phyloP scores from a whole-genome alignment of 2,113 vertebrate species.

The Propithecus coquereli region DNA sequence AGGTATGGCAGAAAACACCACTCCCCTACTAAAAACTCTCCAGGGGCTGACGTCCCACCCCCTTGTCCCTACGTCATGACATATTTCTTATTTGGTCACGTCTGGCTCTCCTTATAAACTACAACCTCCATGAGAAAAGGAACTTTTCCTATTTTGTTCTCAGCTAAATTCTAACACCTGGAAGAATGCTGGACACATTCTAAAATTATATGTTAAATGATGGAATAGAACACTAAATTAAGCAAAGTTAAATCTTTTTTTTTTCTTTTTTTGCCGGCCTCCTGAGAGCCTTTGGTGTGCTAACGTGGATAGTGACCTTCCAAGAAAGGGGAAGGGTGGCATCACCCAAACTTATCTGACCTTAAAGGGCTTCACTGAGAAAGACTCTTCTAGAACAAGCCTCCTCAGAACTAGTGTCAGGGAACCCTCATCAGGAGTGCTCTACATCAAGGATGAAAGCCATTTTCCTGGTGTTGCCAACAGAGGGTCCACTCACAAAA shows the following conservation, averaged over 20 bases:
- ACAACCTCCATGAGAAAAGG: background rate
- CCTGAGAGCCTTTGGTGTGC: background rate
- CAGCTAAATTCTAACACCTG: background rate
- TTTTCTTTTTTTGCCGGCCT: background rate
- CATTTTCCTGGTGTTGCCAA: background rate
- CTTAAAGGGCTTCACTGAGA: background rate
- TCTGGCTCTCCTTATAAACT: background rate
- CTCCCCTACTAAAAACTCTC: background rate
- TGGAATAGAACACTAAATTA: background rate
- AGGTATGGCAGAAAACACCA: background rate
- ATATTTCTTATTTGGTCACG: background rate
- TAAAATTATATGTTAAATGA: background rate
- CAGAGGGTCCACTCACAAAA: background rate
- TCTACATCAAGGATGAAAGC: accelerated
- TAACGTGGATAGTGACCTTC: accelerated
- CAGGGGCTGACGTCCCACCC: background rate
- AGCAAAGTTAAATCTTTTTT: background rate
- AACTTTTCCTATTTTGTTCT: background rate
- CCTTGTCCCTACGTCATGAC: background rate
- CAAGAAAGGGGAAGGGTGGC: background rate
- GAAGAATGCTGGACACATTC: background rate
- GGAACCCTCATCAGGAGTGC: background rate
- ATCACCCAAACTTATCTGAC: background rate
- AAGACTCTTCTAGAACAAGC: background rate
- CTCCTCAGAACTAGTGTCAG: background rate